phyloP scores from a whole-genome alignment of 2,888 invertebrate species.

The Argyresthia goedartella region DNA sequence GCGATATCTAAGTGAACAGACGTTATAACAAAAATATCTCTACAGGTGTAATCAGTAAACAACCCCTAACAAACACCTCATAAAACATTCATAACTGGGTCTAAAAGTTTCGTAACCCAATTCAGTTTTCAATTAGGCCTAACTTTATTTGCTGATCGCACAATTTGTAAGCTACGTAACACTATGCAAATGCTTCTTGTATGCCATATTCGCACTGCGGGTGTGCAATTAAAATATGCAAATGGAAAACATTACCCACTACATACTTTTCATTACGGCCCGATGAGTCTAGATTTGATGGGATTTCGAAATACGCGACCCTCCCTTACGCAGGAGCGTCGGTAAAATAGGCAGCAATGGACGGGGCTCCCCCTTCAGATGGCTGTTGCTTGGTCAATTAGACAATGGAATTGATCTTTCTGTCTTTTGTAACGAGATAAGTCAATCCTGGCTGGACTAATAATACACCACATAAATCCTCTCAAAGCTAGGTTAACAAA shows the following conservation, averaged over 20 bases:
- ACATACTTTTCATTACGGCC: conserved; percentile 57
- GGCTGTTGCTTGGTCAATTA: neutral
- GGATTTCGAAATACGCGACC: conserved; percentile 21
- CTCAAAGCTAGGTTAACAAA: too few relatives aligned
- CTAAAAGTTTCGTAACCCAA: conserved; percentile 4
- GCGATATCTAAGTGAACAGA: too few relatives aligned
- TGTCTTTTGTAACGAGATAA: neutral
- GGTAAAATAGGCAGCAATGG: neutral
- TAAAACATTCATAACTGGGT: too few relatives aligned
- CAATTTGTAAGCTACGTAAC: conserved; percentile 25
- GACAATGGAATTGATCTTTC: neutral
- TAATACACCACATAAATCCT: too few relatives aligned
- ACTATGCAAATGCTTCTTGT: conserved; percentile 55
- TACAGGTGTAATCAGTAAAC: too few relatives aligned
- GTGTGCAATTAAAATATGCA: conserved; percentile 69
- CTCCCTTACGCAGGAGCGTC: neutral
- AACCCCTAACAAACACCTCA: too few relatives aligned
- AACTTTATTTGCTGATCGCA: conserved; percentile 43
- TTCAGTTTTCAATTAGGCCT: conserved; percentile 33
- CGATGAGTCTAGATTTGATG: conserved; percentile 43
- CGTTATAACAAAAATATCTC: too few relatives aligned
- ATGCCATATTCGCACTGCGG: conserved; percentile 48
- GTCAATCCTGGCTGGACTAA: too few relatives aligned
- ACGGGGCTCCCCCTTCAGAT: neutral
- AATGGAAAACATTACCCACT: conserved; percentile 59